Evolutionary conservation across 1,140 invertebrate species (phyloP), one percentile per base, ranked within the genome.

Genomic region (Eciton burchellii): DNA sequence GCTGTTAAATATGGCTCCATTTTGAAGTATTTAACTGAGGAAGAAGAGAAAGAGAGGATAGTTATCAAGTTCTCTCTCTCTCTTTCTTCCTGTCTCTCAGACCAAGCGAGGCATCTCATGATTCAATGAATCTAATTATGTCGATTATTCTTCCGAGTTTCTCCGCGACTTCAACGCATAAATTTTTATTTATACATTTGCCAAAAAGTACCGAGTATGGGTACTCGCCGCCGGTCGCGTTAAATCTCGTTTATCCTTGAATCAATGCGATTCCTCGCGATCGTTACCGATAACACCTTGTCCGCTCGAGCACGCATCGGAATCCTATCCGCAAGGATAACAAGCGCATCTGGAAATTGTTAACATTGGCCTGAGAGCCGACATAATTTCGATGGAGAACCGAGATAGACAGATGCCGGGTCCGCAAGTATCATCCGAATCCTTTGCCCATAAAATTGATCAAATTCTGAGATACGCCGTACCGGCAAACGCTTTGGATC

Each of bases 391-490:
- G 26, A 57, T 54, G 77, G n/a, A 70, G 35, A 29, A 60, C 68
- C 54, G 70, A 82, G 81, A 82, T 63, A 79, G 74, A 88, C 86
- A 87, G 86, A 88, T 88, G 85, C 73, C 56, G 35, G 85, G 73
- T 60, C 72, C 72, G 83, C 86, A 82, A 85, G 87, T 88, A 88
- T 88, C 87, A 88, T 88, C 79, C 79, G 85, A 79, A 88, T 88
- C 86, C 86, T 88, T 88, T 87, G 86, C 66, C 84, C 84, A 89
- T 88, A 84, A 88, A 89, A 89, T 89, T 89, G 85, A 90, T 90
- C 83, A 89, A 90, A 90, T 89, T 89, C 84, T 89, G 81, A 89
- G 83, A 89, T 84, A 83, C 84, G 68, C 68, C 84, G 83, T 57
- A 63, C 85, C 62, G 66, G 87, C 81, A 86, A 90, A 89, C 87